Conservation (phyloP, 2,113 vertebrate species). For the Pelecanus crispus region DNA sequence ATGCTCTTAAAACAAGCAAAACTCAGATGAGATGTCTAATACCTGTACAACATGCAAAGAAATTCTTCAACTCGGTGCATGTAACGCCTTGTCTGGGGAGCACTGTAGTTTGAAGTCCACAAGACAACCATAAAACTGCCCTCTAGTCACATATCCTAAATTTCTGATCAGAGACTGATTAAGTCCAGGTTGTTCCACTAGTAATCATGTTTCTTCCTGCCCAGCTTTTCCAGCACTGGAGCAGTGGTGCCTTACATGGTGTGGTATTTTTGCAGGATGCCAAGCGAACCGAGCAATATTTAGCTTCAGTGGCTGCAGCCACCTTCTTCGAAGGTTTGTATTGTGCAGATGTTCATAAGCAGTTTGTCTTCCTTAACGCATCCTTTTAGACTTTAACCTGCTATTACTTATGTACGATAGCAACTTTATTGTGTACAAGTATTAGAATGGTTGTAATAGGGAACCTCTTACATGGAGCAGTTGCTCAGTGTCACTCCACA, state of each 20-base stretch:
- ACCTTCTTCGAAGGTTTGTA: neutral
- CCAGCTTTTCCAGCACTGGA: neutral
- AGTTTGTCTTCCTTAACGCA: neutral
- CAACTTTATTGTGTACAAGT: neutral
- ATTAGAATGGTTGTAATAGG: neutral
- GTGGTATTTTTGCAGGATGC: neutral
- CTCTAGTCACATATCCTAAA: neutral
- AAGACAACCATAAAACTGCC: neutral
- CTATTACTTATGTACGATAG: rapidly evolving
- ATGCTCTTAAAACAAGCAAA: neutral
- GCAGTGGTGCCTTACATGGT: neutral
- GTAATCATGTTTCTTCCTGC: neutral
- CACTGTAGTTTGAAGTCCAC: neutral
- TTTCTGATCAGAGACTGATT: neutral
- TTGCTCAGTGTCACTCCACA: neutral
- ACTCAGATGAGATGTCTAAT: no score
- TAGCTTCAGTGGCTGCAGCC: neutral
- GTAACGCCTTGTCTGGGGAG: neutral
- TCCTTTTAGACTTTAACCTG: neutral
- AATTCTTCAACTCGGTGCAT: rapidly evolving
- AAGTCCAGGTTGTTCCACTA: neutral
- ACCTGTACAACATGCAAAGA: neutral
- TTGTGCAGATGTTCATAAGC: neutral
- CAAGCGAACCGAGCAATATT: neutral
- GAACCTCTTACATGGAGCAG: neutral